These are phyloP conservation scores for Pseudomyrmex pallidus DNA, from an alignment of 1,140 invertebrate genomes.

Conservation along the genomic window DNA sequence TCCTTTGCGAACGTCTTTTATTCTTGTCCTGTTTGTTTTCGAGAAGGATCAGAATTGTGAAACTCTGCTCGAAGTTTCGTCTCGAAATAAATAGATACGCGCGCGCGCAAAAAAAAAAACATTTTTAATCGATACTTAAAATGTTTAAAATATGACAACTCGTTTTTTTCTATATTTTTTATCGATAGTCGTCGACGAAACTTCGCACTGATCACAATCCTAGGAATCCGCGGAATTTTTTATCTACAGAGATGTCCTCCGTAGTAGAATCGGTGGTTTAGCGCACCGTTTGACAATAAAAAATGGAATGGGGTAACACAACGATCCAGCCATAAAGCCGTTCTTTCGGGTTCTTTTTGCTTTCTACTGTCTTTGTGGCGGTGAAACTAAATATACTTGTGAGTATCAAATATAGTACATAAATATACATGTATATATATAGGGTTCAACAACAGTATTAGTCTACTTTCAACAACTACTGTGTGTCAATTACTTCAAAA, in stretches of 20 bases:
- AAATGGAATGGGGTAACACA: not conserved
- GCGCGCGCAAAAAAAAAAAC: too few species aligned
- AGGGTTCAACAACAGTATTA: constrained; percentile 66
- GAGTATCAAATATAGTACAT: not conserved
- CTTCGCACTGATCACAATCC: not conserved
- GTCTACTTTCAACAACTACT: constrained; percentile 63
- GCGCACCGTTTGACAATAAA: constrained; percentile 47
- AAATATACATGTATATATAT: not conserved
- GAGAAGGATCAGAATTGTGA: constrained; percentile 1
- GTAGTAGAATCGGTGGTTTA: constrained; percentile 40
- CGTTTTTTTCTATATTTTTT: not conserved
- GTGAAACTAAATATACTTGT: not conserved
- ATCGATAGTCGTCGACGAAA: constrained; percentile 10
- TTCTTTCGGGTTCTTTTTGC: constrained; percentile 5
- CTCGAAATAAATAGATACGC: not conserved
- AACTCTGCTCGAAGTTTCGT: constrained; percentile 25
- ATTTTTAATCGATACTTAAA: too few species aligned
- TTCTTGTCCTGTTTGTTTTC: constrained; percentile 16
- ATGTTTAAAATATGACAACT: too few species aligned
- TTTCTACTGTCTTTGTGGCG: too few species aligned
- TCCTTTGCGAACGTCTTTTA: not conserved
- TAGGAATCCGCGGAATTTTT: constrained; percentile 20
- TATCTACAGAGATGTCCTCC: constrained; percentile 7
- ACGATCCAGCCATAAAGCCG: constrained; percentile 46
- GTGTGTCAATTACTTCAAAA: constrained; percentile 20